phyloP scores from a whole-genome alignment of 2,797 vertebrate genomes.

The Catamblyrhynchus diadema region DNA sequence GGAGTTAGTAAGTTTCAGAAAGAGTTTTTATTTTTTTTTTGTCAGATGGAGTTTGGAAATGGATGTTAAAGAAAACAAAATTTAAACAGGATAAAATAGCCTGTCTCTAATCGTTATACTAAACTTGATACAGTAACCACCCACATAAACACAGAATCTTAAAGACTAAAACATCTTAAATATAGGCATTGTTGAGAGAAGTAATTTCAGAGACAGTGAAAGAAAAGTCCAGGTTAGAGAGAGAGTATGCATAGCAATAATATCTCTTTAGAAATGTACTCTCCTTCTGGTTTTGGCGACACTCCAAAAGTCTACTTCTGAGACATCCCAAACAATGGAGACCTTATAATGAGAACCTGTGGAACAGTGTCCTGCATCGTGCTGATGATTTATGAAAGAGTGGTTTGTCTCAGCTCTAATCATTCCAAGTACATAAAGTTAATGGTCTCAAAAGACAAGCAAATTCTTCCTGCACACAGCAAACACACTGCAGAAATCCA shows the following conservation, averaged over 20 bases:
- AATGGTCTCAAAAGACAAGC: background rate
- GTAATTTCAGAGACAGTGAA: background rate
- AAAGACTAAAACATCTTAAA: background rate
- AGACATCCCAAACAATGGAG: slow-evolving; percentile 29
- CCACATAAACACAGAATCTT: background rate
- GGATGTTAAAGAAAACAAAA: background rate
- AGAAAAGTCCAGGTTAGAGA: background rate
- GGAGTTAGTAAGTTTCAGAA: background rate
- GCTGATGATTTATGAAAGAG: background rate
- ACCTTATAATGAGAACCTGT: background rate
- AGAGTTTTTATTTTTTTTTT: background rate
- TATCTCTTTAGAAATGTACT: background rate
- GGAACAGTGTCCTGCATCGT: background rate
- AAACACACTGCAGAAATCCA: background rate
- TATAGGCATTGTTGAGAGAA: background rate
- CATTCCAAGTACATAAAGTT: background rate
- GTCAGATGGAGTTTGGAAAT: background rate
- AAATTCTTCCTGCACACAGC: background rate
- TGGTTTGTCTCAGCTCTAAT: background rate
- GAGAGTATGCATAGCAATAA: background rate
- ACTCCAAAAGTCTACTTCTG: background rate
- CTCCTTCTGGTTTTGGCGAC: background rate
- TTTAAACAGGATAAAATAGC: background rate
- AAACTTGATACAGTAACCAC: background rate
- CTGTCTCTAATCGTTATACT: background rate